Conservation (phyloP, 1,140 invertebrate species). For the Planococcus citri region DNA sequence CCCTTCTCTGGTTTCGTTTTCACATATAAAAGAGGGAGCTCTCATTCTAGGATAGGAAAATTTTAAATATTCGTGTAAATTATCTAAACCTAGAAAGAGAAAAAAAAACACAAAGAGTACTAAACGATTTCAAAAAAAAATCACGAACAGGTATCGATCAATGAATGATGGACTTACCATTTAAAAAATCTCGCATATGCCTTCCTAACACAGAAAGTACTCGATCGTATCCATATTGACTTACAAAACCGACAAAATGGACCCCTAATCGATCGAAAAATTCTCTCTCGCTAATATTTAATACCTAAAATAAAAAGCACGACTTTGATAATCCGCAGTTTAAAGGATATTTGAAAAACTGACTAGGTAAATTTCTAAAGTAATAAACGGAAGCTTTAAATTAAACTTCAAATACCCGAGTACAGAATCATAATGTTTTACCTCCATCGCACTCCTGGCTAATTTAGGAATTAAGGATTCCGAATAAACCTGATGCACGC, state of each 20-base stretch:
- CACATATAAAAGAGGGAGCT: slow-evolving; percentile 91
- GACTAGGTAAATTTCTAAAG: neutral
- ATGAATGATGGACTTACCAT: slow-evolving; percentile 43
- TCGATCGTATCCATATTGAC: slow-evolving; percentile 89
- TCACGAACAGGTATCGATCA: no score
- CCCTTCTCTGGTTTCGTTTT: slow-evolving; percentile 83
- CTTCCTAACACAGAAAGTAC: slow-evolving; percentile 78
- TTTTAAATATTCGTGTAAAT: slow-evolving; percentile 92
- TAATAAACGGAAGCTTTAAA: neutral
- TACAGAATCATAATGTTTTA: slow-evolving; percentile 35
- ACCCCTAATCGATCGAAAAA: slow-evolving; percentile 85
- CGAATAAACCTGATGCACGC: slow-evolving; percentile 83
- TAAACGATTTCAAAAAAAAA: slow-evolving; percentile 11
- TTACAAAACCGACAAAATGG: slow-evolving; percentile 77
- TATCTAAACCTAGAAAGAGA: slow-evolving; percentile 56
- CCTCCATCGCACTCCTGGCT: slow-evolving; percentile 70
- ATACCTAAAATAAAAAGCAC: slow-evolving; percentile 42
- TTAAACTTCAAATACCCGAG: neutral
- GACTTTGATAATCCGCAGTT: neutral
- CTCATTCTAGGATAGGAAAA: slow-evolving; percentile 88
- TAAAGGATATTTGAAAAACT: neutral
- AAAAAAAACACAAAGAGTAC: neutral
- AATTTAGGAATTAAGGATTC: slow-evolving; percentile 74
- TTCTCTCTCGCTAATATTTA: slow-evolving; percentile 68
- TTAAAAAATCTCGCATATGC: slow-evolving; percentile 90